A percentile compares a stretch with the other conserved stretches of the same genome.
These are phyloP conservation scores for Ruditapes philippinarum DNA, from an alignment of 1,140 invertebrate species.

Conservation along the genomic window DNA sequence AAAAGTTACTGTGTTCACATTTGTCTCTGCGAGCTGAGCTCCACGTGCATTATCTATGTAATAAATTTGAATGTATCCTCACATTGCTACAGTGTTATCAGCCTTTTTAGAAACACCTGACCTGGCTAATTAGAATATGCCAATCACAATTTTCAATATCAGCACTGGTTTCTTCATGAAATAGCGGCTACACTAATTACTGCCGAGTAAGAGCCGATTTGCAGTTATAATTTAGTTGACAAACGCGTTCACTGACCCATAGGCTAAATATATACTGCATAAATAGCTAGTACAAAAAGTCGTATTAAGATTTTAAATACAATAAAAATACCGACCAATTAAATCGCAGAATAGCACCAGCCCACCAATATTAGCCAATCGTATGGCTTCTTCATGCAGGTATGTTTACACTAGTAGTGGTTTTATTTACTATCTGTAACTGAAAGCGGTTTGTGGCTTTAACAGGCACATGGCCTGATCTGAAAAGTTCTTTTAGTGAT, in stretches of 20 bases:
- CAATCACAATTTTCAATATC: too few relatives aligned
- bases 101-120: too few relatives aligned
- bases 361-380: constrained; percentile 33
- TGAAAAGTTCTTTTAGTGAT: background rate
- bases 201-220: too few relatives aligned
- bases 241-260: background rate
- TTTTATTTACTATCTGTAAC: constrained; percentile 38
- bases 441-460: background rate
- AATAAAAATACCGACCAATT: constrained; percentile 5
- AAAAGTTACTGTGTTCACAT: too few relatives aligned
- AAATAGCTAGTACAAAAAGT: background rate
- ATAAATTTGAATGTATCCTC: too few relatives aligned
- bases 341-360: background rate
- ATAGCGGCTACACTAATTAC: too few relatives aligned
- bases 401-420: constrained; percentile 20
- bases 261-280: background rate
- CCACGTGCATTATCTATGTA: too few relatives aligned
- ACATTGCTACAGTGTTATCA: too few relatives aligned
- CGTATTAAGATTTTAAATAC: background rate
- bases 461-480: constrained; percentile 1
- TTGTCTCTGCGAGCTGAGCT: too few relatives aligned
- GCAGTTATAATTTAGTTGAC: too few relatives aligned
- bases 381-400: background rate
- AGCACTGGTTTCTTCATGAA: too few relatives aligned
- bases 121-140: too few relatives aligned